Percentiles rank a stretch among this genome's conserved stretches.
These are phyloP conservation scores for Cyanocitta stelleri DNA, from an alignment of 2,113 vertebrate species.

Conservation along the genomic window DNA sequence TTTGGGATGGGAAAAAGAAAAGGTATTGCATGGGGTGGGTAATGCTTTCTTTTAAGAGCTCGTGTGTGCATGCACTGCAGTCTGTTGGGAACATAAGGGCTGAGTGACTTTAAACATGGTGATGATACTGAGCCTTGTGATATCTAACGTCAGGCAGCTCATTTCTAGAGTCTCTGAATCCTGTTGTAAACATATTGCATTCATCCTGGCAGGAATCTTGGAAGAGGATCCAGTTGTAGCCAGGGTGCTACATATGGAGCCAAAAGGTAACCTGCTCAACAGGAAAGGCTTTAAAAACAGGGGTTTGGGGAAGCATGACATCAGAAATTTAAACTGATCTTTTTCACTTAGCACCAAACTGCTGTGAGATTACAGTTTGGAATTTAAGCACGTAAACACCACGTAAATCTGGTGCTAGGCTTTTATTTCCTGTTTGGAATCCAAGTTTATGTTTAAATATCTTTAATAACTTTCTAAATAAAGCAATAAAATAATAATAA, in stretches of 20 bases:
- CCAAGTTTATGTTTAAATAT: background rate
- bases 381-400: background rate
- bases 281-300: background rate
- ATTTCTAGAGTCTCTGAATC: background rate
- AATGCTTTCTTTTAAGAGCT: background rate
- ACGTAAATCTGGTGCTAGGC: background rate
- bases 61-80: rapidly evolving
- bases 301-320: background rate
- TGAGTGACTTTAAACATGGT: background rate
- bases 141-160: background rate
- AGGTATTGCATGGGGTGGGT: background rate
- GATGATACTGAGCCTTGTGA: background rate
- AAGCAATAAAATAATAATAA: background rate
- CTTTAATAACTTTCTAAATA: background rate
- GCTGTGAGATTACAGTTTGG: background rate
- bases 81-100: background rate
- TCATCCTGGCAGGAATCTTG: background rate
- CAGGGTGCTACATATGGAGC: background rate
- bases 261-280: background rate
- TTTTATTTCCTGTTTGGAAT: background rate
- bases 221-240: background rate
- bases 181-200: background rate
- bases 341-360: background rate
- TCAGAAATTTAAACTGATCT: background rate
- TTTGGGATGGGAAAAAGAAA: background rate